phyloP scores from a whole-genome alignment of 2,113 vertebrate species.

The Phocoena sinus region DNA sequence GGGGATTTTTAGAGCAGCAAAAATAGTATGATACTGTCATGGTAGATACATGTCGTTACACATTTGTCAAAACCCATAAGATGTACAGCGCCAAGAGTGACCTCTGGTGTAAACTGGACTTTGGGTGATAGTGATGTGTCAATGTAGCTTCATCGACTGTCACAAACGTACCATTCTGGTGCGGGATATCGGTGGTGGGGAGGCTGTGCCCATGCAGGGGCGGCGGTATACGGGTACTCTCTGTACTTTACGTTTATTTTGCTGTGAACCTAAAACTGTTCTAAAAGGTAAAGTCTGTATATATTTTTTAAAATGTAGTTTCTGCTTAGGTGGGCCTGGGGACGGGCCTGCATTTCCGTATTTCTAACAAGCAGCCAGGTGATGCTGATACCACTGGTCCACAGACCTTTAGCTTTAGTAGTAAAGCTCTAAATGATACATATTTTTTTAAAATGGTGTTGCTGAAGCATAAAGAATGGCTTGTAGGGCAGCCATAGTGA shows the following conservation, averaged over 20 bases:
- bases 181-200: background rate
- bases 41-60: background rate
- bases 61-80: background rate
- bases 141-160: background rate
- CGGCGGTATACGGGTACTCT: background rate
- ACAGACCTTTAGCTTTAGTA: background rate
- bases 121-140: background rate
- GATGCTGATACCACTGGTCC: background rate
- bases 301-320: background rate
- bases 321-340: background rate
- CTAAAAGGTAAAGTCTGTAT: background rate
- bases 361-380: background rate
- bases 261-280: background rate
- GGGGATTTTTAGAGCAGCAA: constrained; percentile 24
- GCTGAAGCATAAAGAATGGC: background rate
- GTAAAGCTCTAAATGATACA: background rate
- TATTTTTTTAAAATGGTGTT: background rate
- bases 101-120: background rate
- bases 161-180: too few relatives aligned
- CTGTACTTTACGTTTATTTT: background rate
- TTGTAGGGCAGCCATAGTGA: background rate
- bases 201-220: background rate
- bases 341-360: background rate
- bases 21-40: background rate
- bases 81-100: background rate